phyloP scores from a whole-genome alignment of 2,797 vertebrate species.

The Typhlichthys subterraneus region DNA sequence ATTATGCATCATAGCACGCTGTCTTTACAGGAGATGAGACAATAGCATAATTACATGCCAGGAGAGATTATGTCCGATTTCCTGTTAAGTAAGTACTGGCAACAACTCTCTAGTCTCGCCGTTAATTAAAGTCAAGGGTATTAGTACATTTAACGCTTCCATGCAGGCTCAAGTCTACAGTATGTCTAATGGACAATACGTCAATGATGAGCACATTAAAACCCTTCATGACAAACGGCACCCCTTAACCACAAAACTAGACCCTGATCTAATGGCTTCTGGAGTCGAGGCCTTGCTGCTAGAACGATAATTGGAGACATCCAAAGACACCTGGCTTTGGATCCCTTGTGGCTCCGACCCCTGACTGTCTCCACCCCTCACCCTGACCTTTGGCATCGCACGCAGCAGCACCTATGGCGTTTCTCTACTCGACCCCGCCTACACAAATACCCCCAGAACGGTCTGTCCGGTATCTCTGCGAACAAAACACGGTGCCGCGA shows the following conservation, averaged over 20 bases:
- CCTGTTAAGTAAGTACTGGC: slow-evolving; percentile 24
- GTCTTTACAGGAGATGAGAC: slow-evolving; percentile 43
- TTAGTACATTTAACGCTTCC: background rate
- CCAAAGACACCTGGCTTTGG: slow-evolving; percentile 35
- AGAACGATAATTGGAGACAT: slow-evolving; percentile 52
- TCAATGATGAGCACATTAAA: background rate
- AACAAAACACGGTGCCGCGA: slow-evolving; percentile 58
- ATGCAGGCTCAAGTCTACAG: background rate
- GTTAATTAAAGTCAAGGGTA: slow-evolving; percentile 8
- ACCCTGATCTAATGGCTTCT: slow-evolving; percentile 19
- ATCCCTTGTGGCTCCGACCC: slow-evolving; percentile 41
- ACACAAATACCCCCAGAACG: slow-evolving; percentile 35
- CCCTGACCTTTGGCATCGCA: slow-evolving; percentile 56
- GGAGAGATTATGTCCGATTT: slow-evolving; percentile 40
- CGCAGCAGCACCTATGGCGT: slow-evolving; percentile 37
- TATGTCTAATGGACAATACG: slow-evolving; percentile 6
- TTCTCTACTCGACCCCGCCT: slow-evolving; percentile 24
- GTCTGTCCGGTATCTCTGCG: slow-evolving; percentile 52
- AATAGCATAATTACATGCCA: slow-evolving; percentile 54
- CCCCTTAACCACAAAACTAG: slow-evolving; percentile 12
- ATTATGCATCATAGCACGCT: slow-evolving; percentile 13
- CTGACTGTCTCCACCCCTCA: slow-evolving; percentile 57
- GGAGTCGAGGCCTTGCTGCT: slow-evolving; percentile 12
- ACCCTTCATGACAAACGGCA: slow-evolving; percentile 19
- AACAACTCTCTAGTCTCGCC: background rate